These are phyloP conservation scores for Chitala chitala DNA, from an alignment of 2,113 vertebrate species.

Conservation along the genomic window DNA sequence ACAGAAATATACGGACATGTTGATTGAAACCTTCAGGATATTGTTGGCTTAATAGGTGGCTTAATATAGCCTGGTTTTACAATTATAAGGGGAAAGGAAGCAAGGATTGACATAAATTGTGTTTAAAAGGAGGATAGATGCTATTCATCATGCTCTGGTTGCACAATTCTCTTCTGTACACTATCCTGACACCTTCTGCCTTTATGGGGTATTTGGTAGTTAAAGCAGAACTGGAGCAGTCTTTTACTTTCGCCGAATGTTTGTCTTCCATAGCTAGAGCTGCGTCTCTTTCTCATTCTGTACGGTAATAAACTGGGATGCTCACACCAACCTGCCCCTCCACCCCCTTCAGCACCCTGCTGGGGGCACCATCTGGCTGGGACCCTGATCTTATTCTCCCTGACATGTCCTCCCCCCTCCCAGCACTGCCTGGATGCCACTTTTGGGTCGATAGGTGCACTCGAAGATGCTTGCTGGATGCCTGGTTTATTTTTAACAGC, in stretches of 20 bases:
- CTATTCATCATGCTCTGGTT: neutral
- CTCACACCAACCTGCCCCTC: constrained; percentile 46
- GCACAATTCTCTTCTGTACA: no score
- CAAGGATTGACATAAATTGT: neutral
- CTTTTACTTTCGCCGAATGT: constrained; percentile 40
- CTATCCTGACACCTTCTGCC: constrained; percentile 14
- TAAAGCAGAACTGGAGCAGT: constrained; percentile 43
- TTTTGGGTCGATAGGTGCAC: constrained; percentile 22
- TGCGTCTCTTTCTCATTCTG: constrained; percentile 54
- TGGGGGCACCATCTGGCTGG: constrained; percentile 74
- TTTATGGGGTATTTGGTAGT: constrained; percentile 37
- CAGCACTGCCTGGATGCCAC: constrained; percentile 47
- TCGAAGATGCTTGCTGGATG: constrained; percentile 14
- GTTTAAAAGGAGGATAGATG: neutral
- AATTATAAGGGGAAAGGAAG: neutral
- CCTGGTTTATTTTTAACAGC: constrained; percentile 49
- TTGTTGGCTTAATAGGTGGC: neutral
- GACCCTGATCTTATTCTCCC: constrained; percentile 58
- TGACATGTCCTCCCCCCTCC: constrained; percentile 51
- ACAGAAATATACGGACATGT: neutral
- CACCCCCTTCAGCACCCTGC: constrained; percentile 62
- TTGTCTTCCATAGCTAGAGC: constrained; percentile 45
- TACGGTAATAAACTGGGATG: constrained; percentile 66
- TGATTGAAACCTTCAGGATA: neutral
- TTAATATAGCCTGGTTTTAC: neutral